Base-by-base conservation (phyloP, 2,113 vertebrate species). In the Rhabdornis inornatus region DNA sequence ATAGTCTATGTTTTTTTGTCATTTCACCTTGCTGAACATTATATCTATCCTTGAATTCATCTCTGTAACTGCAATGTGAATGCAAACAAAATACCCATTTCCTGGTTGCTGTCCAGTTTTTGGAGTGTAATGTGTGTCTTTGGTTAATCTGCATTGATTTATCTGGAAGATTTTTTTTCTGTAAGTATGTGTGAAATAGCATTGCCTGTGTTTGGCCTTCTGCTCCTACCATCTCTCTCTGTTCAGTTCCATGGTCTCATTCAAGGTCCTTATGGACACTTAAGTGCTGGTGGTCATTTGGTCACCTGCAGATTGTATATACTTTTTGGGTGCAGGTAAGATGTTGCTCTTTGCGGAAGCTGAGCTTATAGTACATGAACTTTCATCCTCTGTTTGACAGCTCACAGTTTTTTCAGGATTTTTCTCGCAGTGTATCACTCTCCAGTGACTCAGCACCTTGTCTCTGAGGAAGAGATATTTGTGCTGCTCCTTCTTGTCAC, bases 321-420 rank as follows among this genome's bases (percentile, higher is more conserved):
- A 19, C 8, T 30, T 76, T 87, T 33, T 72, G 20, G 7, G 17
- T 40, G 7, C 1, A 5, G 17, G 25, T 64, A 42, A 28, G 37
- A 42, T 59, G 45, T 13, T 70, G 19, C 31, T 83, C 35, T 81
- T 91, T 0, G 0, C 2, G 4, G 33, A 50, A 28, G 24, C 64
- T 89, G 30, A 83, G 27, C 15, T 31, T 59, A 15, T 8, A 53
- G 8, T 10, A 15, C 0, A 0, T 53, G 18, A 7, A 5, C 2
- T 91, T 91, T 63, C 24, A 78, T 28, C 16, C 4, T 33, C n/a
- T 60, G 4, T 88, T 57, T 57, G 39, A 59, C 11, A 81, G 39
- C 33, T 86, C 47, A 30, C 44, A 9, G 13, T 28, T 81, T 64
- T 30, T 69, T 44, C 45, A 33, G 39, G 83, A 27, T 50, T 76